Percentiles rank a stretch among this genome's conserved stretches.
These are phyloP conservation scores for Sebastes steindachneri DNA, from an alignment of 2,797 vertebrate species.

Conservation along the genomic window DNA sequence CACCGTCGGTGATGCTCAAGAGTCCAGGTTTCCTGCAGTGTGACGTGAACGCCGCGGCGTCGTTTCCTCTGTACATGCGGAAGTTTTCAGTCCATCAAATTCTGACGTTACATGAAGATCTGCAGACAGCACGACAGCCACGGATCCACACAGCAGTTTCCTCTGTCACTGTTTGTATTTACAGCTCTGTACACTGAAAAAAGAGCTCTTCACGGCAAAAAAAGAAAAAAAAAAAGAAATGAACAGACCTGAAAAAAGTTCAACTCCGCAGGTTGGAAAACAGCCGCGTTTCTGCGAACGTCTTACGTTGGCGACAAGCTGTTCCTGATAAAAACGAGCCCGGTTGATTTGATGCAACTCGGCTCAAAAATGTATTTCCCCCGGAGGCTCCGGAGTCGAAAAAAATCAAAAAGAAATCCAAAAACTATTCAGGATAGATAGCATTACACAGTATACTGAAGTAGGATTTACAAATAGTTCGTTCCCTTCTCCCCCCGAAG, in stretches of 20 bases:
- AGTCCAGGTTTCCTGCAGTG: conserved; percentile 69
- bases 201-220: conserved; percentile 39
- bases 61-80: conserved; percentile 47
- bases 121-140: conserved; percentile 42
- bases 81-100: conserved; percentile 33
- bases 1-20: conserved; percentile 72
- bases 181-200: conserved; percentile 82
- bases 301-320: conserved; percentile 13
- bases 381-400: conserved; percentile 47
- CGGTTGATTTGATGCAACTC: conserved; percentile 48
- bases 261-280: conserved; percentile 26
- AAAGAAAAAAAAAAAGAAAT: neutral
- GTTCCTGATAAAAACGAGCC: conserved; percentile 42
- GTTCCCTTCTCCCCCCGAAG: conserved; percentile 24
- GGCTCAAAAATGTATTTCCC: conserved; percentile 44
- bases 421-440: conserved; percentile 63
- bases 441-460: conserved; percentile 67
- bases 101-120: conserved; percentile 19
- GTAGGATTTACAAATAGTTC: conserved; percentile 69
- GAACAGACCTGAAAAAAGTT: conserved; percentile 16
- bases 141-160: conserved; percentile 50
- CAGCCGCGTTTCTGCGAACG: conserved; percentile 32
- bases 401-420: conserved; percentile 22
- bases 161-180: conserved; percentile 75
- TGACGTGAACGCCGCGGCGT: conserved; percentile 14